phyloP scores from a whole-genome alignment of 2,888 invertebrate species.

The Machimus atricapillus region DNA sequence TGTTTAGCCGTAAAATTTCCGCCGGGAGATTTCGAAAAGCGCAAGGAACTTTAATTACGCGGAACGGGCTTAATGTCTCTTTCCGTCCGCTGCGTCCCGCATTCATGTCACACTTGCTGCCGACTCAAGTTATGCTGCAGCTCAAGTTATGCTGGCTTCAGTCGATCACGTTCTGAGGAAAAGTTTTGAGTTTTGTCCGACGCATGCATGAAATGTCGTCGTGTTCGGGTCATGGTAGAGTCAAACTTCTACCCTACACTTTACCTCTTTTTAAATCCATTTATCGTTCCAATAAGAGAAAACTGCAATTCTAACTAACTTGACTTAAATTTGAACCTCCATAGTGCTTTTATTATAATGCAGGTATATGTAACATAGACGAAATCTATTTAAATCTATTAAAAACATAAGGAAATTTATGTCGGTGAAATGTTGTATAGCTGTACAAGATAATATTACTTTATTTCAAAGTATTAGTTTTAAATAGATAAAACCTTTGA shows the following conservation, averaged over 20 bases:
- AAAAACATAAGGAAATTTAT: too few species aligned
- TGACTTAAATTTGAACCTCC: too few species aligned
- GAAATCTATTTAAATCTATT: too few species aligned
- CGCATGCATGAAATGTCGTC: not conserved
- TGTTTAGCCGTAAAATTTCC: not conserved
- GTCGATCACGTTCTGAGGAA: not conserved
- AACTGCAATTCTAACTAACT: too few species aligned
- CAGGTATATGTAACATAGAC: too few species aligned
- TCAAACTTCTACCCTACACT: not conserved
- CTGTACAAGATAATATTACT: too few species aligned
- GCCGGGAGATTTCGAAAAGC: not conserved
- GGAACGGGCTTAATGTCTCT: not conserved
- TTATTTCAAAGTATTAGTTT: too few species aligned
- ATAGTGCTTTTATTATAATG: too few species aligned
- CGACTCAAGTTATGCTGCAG: not conserved
- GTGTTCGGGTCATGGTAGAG: not conserved
- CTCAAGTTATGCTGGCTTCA: not conserved
- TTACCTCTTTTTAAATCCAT: not conserved
- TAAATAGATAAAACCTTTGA: too few species aligned
- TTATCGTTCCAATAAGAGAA: too few species aligned
- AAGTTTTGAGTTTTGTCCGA: not conserved
- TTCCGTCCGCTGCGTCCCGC: not conserved
- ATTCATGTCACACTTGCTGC: not conserved
- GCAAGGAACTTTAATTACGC: not conserved
- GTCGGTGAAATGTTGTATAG: too few species aligned